Conservation (phyloP, 2,113 vertebrate genomes). For the Vulpes ferrilata region DNA sequence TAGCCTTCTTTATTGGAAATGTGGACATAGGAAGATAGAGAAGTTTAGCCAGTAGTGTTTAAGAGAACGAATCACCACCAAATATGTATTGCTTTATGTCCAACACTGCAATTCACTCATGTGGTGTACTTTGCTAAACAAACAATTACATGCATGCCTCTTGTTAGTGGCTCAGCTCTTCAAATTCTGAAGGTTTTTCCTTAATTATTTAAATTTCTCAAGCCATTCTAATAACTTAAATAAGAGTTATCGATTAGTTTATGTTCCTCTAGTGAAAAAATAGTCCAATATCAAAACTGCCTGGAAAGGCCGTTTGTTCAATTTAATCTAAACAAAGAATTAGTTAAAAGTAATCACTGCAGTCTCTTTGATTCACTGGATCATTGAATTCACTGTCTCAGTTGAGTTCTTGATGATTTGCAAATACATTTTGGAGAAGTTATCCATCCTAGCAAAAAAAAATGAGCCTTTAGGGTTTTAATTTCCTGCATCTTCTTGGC, state of each 20-base stretch:
- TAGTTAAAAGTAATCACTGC: slow-evolving; percentile 52
- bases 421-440: slow-evolving; percentile 65
- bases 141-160: neutral
- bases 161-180: slow-evolving; percentile 52
- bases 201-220: slow-evolving; percentile 81
- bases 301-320: slow-evolving; percentile 62
- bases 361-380: slow-evolving; percentile 62
- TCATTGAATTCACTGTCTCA: slow-evolving; percentile 65
- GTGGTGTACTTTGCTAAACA: neutral
- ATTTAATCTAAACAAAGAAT: slow-evolving; percentile 72
- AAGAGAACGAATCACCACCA: neutral
- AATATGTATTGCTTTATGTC: neutral
- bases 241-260: slow-evolving; percentile 75
- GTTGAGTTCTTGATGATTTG: slow-evolving; percentile 64
- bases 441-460: neutral
- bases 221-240: slow-evolving; percentile 80
- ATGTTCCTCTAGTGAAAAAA: slow-evolving; percentile 59
- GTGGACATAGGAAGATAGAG: neutral
- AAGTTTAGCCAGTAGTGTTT: neutral
- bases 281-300: slow-evolving; percentile 74
- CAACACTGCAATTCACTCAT: neutral
- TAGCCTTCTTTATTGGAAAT: neutral
- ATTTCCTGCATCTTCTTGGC: neutral
- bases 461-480: slow-evolving; percentile 1
- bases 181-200: slow-evolving; percentile 68